Evolutionary conservation across 2,888 invertebrate species (phyloP).

Genomic region (Pollenia amentaria): DNA sequence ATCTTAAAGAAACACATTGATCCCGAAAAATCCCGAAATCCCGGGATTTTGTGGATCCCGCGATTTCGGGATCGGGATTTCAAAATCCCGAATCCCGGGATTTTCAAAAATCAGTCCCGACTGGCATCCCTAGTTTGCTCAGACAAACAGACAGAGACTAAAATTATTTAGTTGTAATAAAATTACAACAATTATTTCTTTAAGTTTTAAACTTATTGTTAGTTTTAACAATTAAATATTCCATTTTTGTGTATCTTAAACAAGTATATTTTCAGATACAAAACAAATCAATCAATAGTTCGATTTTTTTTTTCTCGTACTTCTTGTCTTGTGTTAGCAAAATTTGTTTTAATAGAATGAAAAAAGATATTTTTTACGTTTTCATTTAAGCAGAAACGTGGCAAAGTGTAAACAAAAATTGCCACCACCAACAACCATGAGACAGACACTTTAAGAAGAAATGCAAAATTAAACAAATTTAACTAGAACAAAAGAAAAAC

Average conservation of each 20-base stretch:
- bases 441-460: conserved; percentile 31
- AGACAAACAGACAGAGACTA: not conserved
- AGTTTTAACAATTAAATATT: not conserved
- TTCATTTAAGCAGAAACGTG: conserved; percentile 22
- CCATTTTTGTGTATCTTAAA: not conserved
- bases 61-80: too few species aligned
- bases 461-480: conserved; percentile 19
- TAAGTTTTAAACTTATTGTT: not conserved
- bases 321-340: not conserved
- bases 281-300: conserved; percentile 51
- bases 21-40: too few species aligned
- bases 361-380: too few species aligned
- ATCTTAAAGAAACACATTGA: too few species aligned
- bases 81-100: too few species aligned
- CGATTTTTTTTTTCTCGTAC: conserved; percentile 27
- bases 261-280: not conserved
- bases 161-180: too few species aligned
- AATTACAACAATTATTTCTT: not conserved
- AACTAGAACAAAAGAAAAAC: not conserved
- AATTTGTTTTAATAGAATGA: conserved; percentile 7
- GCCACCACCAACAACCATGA: conserved; percentile 30
- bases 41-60: too few species aligned
- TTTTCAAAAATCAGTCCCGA: too few species aligned
- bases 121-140: too few species aligned
- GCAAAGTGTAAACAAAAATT: conserved; percentile 15